These are phyloP conservation scores for Brachyistius frenatus DNA, from an alignment of 2,113 vertebrate genomes.

Conservation along the genomic window DNA sequence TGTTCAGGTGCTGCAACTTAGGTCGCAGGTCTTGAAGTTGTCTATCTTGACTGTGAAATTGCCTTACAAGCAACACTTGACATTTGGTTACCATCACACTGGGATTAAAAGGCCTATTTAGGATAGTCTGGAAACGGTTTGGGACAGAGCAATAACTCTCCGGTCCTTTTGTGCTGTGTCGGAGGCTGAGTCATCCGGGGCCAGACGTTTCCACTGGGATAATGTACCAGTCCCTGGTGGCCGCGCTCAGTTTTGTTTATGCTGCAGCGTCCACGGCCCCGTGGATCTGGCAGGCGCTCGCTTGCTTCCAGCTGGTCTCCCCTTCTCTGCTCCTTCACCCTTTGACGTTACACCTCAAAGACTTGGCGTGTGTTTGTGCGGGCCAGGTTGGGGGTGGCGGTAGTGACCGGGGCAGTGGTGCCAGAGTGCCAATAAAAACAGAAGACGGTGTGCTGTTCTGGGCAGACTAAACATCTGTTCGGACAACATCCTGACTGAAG, in stretches of 20 bases:
- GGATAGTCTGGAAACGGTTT: constrained; percentile 82
- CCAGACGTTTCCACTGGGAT: constrained; percentile 82
- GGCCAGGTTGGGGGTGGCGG: constrained; percentile 10
- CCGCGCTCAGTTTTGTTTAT: constrained; percentile 76
- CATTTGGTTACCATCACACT: constrained; percentile 81
- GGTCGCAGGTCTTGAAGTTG: constrained; percentile 48
- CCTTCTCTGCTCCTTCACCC: constrained; percentile 47
- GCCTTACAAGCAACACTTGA: constrained; percentile 45
- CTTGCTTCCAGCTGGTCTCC: constrained; percentile 54
- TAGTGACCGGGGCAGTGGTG: constrained; percentile 60
- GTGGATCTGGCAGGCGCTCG: constrained; percentile 62
- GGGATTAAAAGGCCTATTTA: constrained; percentile 75
- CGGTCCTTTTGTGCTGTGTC: constrained; percentile 60
- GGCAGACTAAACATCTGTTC: constrained; percentile 84
- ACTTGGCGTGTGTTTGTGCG: constrained; percentile 53
- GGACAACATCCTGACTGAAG: constrained; percentile 74
- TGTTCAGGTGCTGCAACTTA: constrained; percentile 46
- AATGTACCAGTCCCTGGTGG: constrained; percentile 69
- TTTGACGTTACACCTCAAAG: constrained; percentile 67
- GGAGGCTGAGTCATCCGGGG: constrained; percentile 79
- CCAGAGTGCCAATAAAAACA: constrained; percentile 80
- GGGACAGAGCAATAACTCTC: constrained; percentile 71
- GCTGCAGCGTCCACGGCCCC: constrained; percentile 53
- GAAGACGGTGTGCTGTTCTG: constrained; percentile 59
- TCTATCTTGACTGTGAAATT: constrained; percentile 43